Evolutionary conservation across 2,888 invertebrate genomes (phyloP), one percentile per base, ranked within the genome.

Genomic region (Palloptera scutellata): DNA sequence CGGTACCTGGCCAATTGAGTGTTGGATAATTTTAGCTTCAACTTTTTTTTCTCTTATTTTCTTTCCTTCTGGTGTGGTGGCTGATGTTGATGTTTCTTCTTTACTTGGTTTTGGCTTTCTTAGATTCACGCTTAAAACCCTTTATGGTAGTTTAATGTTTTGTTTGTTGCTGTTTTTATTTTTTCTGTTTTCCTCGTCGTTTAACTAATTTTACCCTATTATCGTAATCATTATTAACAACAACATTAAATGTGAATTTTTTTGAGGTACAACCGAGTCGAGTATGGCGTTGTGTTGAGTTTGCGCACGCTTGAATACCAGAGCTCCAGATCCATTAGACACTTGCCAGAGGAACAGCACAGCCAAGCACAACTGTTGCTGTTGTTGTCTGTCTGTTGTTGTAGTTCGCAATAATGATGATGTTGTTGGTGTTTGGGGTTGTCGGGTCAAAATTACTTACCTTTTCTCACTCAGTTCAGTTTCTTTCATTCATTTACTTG

Each of bases 161-260:
- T 48, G 13, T 13, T 48, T 48, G 48, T 48, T 48, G 13, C n/a
- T 48, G 48, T 48, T 11, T 48, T 48, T 48, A 10, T 48, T n/a
- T 48, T 48, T 48, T 48, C 11, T 15, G 15, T n/a, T 5, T 48
- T 48, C 5, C 11, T 48, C 48, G 48, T 30, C 9, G 15, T 48
- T 48, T 48, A 48, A 48, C 48, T 48, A 48, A 48, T 48, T 48
- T 48, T 48, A 48, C 15, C n/a, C 48, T 15, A 48, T 48, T 48
- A 48, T 48, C 48, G 48, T 48, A 48, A 48, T 48, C 48, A 48
- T 4, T 13, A 13, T 48, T 48, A 48, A n/a, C 15, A 4, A 15
- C 48, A 13, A 15, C 48, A 48, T 48, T 13, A 15, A 10, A 48
- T 30, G 30, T 30, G 30, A 30, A 30, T 30, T 30, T 30, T 2